Percentiles rank a stretch among this genome's conserved stretches.
phyloP scores from a whole-genome alignment of 2,888 invertebrate species.

The Alviniconcha strummeri region DNA sequence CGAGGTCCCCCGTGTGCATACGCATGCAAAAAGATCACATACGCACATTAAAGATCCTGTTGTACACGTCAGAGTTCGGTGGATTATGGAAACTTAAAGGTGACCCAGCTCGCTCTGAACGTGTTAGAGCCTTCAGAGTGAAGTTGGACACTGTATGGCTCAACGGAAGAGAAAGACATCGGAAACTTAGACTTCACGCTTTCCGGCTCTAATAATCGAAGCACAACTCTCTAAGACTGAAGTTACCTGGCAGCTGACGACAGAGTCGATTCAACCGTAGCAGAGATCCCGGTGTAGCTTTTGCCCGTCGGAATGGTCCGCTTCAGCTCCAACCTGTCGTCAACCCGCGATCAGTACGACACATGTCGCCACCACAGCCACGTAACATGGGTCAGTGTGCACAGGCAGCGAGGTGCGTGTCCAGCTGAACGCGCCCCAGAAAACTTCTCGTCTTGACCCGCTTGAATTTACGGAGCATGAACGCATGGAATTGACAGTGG shows the following conservation, averaged over 20 bases:
- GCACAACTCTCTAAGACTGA: too few relatives aligned
- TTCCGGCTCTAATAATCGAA: too few relatives aligned
- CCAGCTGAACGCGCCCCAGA: conserved; percentile 22
- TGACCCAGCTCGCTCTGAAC: too few relatives aligned
- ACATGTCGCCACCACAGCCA: conserved; percentile 28
- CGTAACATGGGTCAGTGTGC: conserved; percentile 23
- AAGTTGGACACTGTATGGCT: too few relatives aligned
- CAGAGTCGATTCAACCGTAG: conserved; percentile 30
- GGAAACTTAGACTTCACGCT: too few relatives aligned
- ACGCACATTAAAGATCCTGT: too few relatives aligned
- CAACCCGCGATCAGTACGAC: conserved; percentile 25
- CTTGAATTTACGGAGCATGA: not conserved
- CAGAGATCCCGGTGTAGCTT: conserved; percentile 30
- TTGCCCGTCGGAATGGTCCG: conserved; percentile 32
- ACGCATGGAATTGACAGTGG: not conserved
- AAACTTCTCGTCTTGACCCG: conserved; percentile 3
- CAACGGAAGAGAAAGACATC: too few relatives aligned
- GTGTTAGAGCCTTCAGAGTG: too few relatives aligned
- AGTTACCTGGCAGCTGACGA: conserved; percentile 12
- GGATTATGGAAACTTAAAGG: too few relatives aligned
- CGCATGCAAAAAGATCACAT: too few relatives aligned
- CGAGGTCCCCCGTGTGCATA: too few relatives aligned
- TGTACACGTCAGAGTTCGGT: too few relatives aligned
- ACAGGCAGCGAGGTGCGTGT: conserved; percentile 32
- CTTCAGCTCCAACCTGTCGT: conserved; percentile 25